Evolutionary conservation across 2,113 vertebrate genomes (phyloP).

Genomic region (Himantopus leucocephalus): DNA sequence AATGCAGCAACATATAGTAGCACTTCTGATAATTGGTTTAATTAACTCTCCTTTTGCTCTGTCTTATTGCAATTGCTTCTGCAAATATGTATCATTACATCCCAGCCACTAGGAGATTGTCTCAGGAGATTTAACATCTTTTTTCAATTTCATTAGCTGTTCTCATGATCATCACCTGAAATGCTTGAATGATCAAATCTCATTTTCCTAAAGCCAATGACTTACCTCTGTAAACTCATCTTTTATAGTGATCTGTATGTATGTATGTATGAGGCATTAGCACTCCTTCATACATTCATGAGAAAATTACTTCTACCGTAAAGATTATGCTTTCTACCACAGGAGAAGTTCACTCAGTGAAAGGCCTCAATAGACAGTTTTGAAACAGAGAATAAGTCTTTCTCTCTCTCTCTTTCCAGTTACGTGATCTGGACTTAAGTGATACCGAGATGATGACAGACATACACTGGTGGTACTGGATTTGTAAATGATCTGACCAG

Average conservation of each 20-base stretch:
- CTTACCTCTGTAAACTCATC: background rate
- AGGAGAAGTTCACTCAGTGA: background rate
- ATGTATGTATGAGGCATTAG: background rate
- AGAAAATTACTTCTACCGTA: background rate
- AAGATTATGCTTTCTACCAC: background rate
- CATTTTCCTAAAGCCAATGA: constrained; percentile 13
- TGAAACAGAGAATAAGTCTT: background rate
- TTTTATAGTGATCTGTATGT: background rate
- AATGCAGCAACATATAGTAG: background rate
- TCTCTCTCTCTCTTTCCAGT: background rate
- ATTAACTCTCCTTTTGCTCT: background rate
- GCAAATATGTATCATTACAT: background rate
- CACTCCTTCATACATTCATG: background rate
- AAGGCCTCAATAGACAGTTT: background rate
- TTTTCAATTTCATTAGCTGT: constrained; percentile 33
- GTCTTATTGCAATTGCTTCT: background rate
- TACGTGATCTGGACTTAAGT: background rate
- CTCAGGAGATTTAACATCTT: constrained; percentile 1
- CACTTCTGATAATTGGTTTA: background rate
- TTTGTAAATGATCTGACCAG: background rate
- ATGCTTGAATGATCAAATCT: constrained; percentile 15
- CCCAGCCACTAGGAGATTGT: background rate
- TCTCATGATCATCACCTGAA: constrained; percentile 4
- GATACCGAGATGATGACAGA: background rate
- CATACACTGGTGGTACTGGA: no score